A percentile compares a stretch with the other conserved stretches of the same genome.
phyloP scores from a whole-genome alignment of 2,113 vertebrate species.

The Mohoua ochrocephala region DNA sequence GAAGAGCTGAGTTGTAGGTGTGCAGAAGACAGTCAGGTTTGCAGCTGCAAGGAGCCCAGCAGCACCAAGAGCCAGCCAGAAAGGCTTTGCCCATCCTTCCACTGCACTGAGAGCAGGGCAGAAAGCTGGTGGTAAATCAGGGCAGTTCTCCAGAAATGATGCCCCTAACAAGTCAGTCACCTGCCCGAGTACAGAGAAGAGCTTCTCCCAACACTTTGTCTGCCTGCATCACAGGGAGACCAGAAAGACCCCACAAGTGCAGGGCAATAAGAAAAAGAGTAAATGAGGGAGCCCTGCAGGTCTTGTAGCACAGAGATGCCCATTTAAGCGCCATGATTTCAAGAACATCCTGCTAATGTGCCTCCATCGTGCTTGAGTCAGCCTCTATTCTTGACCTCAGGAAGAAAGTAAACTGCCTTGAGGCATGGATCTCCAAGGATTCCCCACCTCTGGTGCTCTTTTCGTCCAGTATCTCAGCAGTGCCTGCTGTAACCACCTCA shows the following conservation, averaged over 20 bases:
- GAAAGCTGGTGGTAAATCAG: not conserved
- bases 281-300: not conserved
- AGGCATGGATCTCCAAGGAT: not conserved
- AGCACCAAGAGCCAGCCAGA: not conserved
- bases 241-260: accelerated
- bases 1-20: not conserved
- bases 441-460: not conserved
- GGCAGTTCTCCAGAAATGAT: not conserved
- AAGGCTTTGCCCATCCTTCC: not conserved
- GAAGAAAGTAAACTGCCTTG: not conserved
- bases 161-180: not conserved
- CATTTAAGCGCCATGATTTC: not conserved
- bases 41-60: not conserved
- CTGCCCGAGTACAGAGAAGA: not conserved
- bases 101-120: not conserved
- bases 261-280: not conserved
- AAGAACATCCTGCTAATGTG: not conserved
- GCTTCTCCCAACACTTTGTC: not conserved
- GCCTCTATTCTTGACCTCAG: not conserved
- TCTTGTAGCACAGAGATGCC: not conserved
- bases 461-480: not conserved
- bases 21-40: not conserved
- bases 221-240: not conserved
- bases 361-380: not conserved
- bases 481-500: not conserved